These are phyloP conservation scores for Dicycla oo DNA, from an alignment of 2,888 invertebrate genomes.

Conservation along the genomic window DNA sequence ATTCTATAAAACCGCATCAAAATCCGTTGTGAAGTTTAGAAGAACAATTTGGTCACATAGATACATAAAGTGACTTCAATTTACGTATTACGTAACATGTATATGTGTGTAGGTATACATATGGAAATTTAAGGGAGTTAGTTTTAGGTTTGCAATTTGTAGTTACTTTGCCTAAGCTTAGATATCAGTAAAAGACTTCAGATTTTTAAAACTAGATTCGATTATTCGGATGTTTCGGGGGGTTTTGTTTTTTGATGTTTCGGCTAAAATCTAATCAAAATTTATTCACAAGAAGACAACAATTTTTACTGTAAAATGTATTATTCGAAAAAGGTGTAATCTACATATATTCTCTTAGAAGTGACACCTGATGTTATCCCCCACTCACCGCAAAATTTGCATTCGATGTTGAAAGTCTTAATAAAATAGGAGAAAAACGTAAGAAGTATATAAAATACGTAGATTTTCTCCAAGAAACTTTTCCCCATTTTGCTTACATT, in stretches of 20 bases:
- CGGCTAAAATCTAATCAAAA: too few relatives aligned
- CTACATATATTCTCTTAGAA: background rate
- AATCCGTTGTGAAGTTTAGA: too few relatives aligned
- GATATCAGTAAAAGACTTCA: too few relatives aligned
- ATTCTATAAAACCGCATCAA: background rate
- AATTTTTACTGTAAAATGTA: background rate
- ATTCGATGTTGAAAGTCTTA: constrained; percentile 37
- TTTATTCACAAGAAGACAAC: background rate
- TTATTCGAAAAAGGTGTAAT: background rate
- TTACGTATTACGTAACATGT: too few relatives aligned
- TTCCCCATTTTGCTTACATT: constrained; percentile 41
- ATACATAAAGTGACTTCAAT: too few relatives aligned
- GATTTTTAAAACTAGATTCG: too few relatives aligned
- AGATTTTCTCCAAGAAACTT: constrained; percentile 27
- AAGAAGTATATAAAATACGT: constrained; percentile 22
- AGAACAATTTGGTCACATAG: background rate
- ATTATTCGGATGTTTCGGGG: too few relatives aligned
- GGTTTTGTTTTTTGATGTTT: too few relatives aligned
- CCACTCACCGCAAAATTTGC: constrained; percentile 27
- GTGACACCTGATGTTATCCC: constrained; percentile 63
- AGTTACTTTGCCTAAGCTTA: too few relatives aligned
- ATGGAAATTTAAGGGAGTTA: too few relatives aligned
- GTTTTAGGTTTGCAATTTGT: too few relatives aligned
- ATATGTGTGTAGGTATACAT: too few relatives aligned
- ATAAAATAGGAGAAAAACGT: constrained; percentile 29